phyloP scores from a whole-genome alignment of 2,888 invertebrate genomes.

The Diloba caeruleocephala region DNA sequence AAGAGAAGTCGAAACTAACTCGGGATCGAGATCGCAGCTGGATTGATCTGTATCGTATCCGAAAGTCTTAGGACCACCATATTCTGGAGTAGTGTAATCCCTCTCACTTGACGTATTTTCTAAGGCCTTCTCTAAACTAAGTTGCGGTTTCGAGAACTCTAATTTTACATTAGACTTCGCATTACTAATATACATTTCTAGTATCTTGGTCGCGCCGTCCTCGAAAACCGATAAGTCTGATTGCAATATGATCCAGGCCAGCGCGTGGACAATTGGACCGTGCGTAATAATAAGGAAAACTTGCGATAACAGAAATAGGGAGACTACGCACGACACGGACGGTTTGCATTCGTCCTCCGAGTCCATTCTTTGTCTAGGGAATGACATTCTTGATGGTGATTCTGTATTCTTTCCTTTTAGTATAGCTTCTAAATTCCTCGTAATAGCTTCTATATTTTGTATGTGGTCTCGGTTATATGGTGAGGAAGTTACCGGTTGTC shows the following conservation, averaged over 20 bases:
- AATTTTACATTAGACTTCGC: slow-evolving; percentile 89
- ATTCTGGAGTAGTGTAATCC: slow-evolving; percentile 84
- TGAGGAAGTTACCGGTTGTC: slow-evolving; percentile 68
- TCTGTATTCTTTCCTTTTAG: slow-evolving; percentile 89
- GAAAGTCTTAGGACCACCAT: slow-evolving; percentile 74
- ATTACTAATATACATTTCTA: slow-evolving; percentile 90
- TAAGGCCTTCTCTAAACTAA: slow-evolving; percentile 93
- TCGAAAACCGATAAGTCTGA: slow-evolving; percentile 93
- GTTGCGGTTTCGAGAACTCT: slow-evolving; percentile 92
- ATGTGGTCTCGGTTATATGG: slow-evolving; percentile 82
- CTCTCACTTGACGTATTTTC: slow-evolving; percentile 84
- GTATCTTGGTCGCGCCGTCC: slow-evolving; percentile 91
- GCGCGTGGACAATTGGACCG: slow-evolving; percentile 95
- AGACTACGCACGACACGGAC: slow-evolving; percentile 96
- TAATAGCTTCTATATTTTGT: slow-evolving; percentile 89
- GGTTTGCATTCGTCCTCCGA: slow-evolving; percentile 90
- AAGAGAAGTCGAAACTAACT: slow-evolving; percentile 83
- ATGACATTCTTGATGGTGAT: slow-evolving; percentile 79
- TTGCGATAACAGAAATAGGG: slow-evolving; percentile 97
- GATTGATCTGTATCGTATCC: slow-evolving; percentile 85
- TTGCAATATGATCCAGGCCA: slow-evolving; percentile 97
- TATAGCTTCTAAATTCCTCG: slow-evolving; percentile 91
- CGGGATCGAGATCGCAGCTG: slow-evolving; percentile 86
- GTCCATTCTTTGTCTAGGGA: slow-evolving; percentile 76
- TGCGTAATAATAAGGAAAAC: slow-evolving; percentile 98